These are phyloP conservation scores for Eudemis profundana DNA, from an alignment of 2,888 invertebrate genomes.

Conservation along the genomic window DNA sequence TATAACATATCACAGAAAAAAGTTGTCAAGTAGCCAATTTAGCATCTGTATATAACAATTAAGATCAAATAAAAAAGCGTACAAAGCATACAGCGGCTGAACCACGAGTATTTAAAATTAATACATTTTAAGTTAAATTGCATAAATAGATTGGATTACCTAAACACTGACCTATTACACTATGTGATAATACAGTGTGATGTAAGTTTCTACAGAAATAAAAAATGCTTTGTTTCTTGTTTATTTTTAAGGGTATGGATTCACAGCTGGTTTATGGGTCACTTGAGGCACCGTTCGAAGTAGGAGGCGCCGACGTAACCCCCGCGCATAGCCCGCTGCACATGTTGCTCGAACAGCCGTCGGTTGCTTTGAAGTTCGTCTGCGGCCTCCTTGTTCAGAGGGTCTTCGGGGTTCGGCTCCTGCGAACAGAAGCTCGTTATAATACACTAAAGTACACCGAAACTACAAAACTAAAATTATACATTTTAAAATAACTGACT, in stretches of 20 bases:
- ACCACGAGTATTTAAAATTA: slow-evolving; percentile 15
- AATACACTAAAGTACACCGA: slow-evolving; percentile 69
- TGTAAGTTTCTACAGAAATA: slow-evolving; percentile 35
- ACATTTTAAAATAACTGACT: too few species aligned
- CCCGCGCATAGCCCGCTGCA: slow-evolving; percentile 97
- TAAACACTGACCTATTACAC: slow-evolving; percentile 17
- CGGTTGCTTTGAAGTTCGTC: slow-evolving; percentile 98
- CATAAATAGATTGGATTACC: slow-evolving; percentile 21
- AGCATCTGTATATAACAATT: neutral
- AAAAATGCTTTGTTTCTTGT: slow-evolving; percentile 35
- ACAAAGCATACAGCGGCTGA: slow-evolving; percentile 25
- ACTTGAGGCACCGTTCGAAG: slow-evolving; percentile 98
- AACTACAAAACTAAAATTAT: too few species aligned
- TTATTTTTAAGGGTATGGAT: slow-evolving; percentile 51
- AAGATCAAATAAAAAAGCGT: slow-evolving; percentile 28
- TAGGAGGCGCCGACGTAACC: slow-evolving; percentile 97
- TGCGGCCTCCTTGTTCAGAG: slow-evolving; percentile 98
- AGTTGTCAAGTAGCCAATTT: too few species aligned
- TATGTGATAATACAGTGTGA: slow-evolving; percentile 36
- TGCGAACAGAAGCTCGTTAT: slow-evolving; percentile 59
- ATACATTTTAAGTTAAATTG: slow-evolving; percentile 29
- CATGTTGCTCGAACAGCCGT: slow-evolving; percentile 97
- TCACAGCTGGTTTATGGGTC: slow-evolving; percentile 77
- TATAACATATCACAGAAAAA: too few species aligned
- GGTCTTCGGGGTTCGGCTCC: slow-evolving; percentile 99